Percentiles rank a stretch among this genome's conserved stretches.
phyloP scores from a whole-genome alignment of 2,888 invertebrate species.

The Amphipyra berbera region DNA sequence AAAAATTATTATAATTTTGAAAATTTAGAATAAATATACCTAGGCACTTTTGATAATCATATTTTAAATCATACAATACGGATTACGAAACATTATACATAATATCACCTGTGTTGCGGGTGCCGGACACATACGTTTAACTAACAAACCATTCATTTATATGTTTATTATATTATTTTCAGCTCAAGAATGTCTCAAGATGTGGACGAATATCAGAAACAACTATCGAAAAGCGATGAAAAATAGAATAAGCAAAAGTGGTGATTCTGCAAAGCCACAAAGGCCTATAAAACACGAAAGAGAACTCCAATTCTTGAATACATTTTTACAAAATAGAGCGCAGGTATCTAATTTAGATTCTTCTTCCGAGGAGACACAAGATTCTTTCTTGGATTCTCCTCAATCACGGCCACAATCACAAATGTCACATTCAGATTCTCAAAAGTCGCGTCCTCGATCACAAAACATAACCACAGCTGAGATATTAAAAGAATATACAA shows the following conservation, averaged over 20 bases:
- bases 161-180: constrained; percentile 47
- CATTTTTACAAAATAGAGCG: constrained; percentile 47
- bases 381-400: constrained; percentile 46
- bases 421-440: constrained; percentile 46
- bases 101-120: constrained; percentile 39
- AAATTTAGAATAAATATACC: constrained; percentile 26
- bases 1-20: constrained; percentile 37
- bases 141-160: constrained; percentile 45
- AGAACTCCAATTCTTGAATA: constrained; percentile 47
- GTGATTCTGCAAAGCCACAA: constrained; percentile 35
- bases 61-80: no score
- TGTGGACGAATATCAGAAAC: constrained; percentile 43
- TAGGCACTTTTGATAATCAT: constrained; percentile 19
- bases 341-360: constrained; percentile 52
- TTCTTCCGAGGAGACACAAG: constrained; percentile 51
- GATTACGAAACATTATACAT: constrained; percentile 30
- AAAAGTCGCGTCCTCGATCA: constrained; percentile 45
- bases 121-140: constrained; percentile 41
- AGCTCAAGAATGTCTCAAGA: constrained; percentile 47
- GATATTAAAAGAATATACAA: constrained; percentile 49
- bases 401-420: constrained; percentile 44
- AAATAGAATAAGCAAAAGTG: constrained; percentile 41
- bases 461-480: constrained; percentile 50
- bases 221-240: constrained; percentile 48
- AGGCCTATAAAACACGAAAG: constrained; percentile 26